These are phyloP conservation scores for Pipra filicauda DNA, from an alignment of 2,113 vertebrate species.

Conservation along the genomic window DNA sequence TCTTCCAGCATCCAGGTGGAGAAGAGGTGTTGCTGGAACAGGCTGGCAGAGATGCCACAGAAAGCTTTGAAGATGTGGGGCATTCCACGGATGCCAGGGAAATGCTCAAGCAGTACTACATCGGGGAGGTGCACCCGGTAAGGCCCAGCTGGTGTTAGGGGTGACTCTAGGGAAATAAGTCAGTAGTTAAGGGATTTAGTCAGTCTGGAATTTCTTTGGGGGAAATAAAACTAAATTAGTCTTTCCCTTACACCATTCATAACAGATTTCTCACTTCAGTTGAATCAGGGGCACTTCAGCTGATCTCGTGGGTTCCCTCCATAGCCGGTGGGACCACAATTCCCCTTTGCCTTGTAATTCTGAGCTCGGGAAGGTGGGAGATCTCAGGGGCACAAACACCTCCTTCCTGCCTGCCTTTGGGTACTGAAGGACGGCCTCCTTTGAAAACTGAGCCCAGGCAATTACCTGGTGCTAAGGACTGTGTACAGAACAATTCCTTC, in stretches of 20 bases:
- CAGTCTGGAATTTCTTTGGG: neutral
- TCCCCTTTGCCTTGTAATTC: neutral
- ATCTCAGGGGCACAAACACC: neutral
- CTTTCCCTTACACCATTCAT: neutral
- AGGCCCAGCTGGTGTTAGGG: neutral
- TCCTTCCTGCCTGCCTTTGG: neutral
- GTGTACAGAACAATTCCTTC: neutral
- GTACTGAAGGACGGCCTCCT: neutral
- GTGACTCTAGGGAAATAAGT: neutral
- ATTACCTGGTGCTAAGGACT: neutral
- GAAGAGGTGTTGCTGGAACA: constrained; percentile 94
- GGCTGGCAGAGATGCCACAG: constrained; percentile 88
- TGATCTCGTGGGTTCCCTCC: neutral
- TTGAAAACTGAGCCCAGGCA: neutral
- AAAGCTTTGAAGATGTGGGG: constrained; percentile 95
- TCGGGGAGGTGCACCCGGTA: constrained; percentile 92
- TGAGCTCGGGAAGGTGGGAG: neutral
- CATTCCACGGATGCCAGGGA: constrained; percentile 92
- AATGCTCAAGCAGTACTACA: constrained; percentile 89
- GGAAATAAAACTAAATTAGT: neutral
- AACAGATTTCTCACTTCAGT: neutral
- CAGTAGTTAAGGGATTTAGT: neutral
- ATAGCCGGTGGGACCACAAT: neutral
- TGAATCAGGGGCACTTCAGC: neutral
- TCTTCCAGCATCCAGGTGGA: constrained; percentile 90